Evolutionary conservation across 2,113 vertebrate species (phyloP), one percentile per base, ranked within the genome.

Genomic region (Clarias magur): DNA sequence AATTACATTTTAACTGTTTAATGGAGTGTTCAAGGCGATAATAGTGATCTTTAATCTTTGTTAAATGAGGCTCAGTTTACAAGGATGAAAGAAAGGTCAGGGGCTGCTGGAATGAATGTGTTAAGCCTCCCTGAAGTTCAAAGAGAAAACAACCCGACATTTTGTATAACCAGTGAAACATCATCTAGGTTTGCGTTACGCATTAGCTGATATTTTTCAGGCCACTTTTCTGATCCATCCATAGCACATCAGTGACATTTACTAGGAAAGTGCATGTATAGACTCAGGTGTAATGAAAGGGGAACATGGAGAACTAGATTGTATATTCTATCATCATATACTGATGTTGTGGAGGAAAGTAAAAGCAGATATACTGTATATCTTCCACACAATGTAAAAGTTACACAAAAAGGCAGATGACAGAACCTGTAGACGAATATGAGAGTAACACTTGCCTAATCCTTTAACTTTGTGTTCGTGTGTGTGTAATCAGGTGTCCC

Each of bases 21-120:
- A 86, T 30, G 67, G 83, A 84, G 67, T 56, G 48, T 57, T 84
- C 60, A 12, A 73, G 16, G 57, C 23, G n/a, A 73, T 42, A 30
- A 73, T 42, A 60, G 42, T 16, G 11, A 67, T 67, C 75, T 67
- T 65, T 80, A 63, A 80, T 27, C 60, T 16, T 62, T 81, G 30
- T 62, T 23, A 81, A 60, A 81, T 81, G 27, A 65, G 73, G 60
- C 17, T 59, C 84, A 30, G 84, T 13, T 79, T 78, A 34, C 38
- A 30, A 60, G 73, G 73, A 86, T 78, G 60, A 53, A 23, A 54
- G 38, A 60, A 78, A 38, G 79, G 30, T 34, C 38, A 81, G 21
- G 30, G 10, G 19, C 57, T 62, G 30, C 19, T 34, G 79, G 34
- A 38, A 62, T 81, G 62, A 81, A 81, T 81, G 57, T 21, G 56